Evolutionary conservation across 2,797 vertebrate species (phyloP).

Genomic region (Leptatherina wallacei): DNA sequence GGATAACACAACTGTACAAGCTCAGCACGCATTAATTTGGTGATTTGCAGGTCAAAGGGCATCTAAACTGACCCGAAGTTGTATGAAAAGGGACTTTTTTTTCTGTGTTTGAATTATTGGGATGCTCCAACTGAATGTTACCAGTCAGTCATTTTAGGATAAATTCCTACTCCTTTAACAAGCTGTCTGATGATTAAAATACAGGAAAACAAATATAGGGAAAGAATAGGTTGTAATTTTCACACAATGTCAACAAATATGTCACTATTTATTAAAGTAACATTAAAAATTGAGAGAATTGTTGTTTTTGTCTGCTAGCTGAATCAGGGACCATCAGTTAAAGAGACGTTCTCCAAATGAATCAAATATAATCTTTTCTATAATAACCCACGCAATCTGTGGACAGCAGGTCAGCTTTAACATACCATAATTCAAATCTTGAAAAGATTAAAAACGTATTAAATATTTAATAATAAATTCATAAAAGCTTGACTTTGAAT

Average conservation of each 20-base stretch:
- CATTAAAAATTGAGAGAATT: background rate
- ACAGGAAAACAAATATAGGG: background rate
- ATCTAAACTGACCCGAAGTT: background rate
- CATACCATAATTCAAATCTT: background rate
- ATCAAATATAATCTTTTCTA: background rate
- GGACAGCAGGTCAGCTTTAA: background rate
- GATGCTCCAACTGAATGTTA: background rate
- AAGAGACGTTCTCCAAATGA: background rate
- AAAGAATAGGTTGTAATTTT: background rate
- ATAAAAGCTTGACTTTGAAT: background rate
- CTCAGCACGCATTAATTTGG: constrained; percentile 7
- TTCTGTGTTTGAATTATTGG: background rate
- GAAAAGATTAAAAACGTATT: background rate
- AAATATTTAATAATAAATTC: background rate
- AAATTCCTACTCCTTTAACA: background rate
- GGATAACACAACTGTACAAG: constrained; percentile 60
- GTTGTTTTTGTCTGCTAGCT: background rate
- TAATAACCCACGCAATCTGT: background rate
- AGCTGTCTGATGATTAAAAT: background rate
- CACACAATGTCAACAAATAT: background rate
- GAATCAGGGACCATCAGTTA: no score
- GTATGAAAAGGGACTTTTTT: background rate
- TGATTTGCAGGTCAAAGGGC: constrained; percentile 25
- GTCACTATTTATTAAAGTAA: background rate
- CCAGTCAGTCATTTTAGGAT: background rate